phyloP scores from a whole-genome alignment of 2,797 vertebrate genomes.

The Echiichthys vipera region DNA sequence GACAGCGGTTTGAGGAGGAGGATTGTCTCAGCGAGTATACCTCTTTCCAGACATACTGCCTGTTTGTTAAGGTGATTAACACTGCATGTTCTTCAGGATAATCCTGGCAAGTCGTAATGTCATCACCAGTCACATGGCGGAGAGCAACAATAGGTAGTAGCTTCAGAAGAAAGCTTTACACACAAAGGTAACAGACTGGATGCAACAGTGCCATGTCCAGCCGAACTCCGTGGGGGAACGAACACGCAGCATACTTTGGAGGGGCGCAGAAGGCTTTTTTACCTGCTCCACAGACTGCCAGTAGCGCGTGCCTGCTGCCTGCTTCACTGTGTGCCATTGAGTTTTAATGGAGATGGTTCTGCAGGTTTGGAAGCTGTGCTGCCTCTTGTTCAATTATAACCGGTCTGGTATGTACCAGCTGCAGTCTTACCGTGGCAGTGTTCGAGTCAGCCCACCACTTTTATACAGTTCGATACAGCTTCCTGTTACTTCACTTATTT shows the following conservation, averaged over 20 bases:
- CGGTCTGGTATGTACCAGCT: constrained; percentile 42
- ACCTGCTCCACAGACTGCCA: no score
- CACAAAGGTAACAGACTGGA: background rate
- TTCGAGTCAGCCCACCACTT: background rate
- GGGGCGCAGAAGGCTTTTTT: no score
- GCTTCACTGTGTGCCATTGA: no score
- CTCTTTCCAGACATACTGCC: constrained; percentile 59
- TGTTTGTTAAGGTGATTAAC: constrained; percentile 77
- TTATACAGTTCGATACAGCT: background rate
- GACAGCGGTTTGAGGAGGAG: constrained; percentile 53
- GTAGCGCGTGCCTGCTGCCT: no score
- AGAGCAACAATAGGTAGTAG: constrained; percentile 10
- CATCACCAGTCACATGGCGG: constrained; percentile 31
- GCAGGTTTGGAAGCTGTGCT: no score
- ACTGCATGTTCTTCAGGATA: constrained; percentile 52
- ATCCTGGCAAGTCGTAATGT: constrained; percentile 51
- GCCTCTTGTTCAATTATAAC: constrained; percentile 31
- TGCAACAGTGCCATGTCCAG: background rate
- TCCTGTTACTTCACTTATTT: background rate
- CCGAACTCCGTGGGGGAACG: no score
- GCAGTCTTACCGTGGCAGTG: constrained; percentile 19
- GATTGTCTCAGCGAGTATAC: constrained; percentile 51
- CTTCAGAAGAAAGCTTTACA: constrained; percentile 2
- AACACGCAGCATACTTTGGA: no score
- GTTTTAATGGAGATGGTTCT: no score